Evolutionary conservation across 2,888 invertebrate genomes (phyloP), one percentile per base, ranked within the genome.

Genomic region (Orthonevra nobilis): DNA sequence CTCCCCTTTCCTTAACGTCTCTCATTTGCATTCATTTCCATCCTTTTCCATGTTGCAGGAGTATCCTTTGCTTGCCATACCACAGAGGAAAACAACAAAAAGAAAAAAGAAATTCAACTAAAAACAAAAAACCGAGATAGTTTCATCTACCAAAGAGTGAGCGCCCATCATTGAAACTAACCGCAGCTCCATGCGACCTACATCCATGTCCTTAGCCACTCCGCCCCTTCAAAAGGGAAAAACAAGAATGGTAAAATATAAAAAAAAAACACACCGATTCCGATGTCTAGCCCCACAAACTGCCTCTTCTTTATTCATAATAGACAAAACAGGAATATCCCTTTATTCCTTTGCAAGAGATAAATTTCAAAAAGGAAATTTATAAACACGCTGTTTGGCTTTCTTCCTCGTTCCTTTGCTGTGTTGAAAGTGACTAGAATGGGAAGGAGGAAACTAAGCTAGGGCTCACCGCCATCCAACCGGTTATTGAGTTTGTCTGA

Each of bases 401-500:
- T 38, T 19, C n/a, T 3, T 63, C 9, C 36, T 48, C 10, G 28
- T 20, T 17, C 44, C 19, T 15, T 34, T n/a, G n/a, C 6, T 5
- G n/a, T 14, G 15, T 23, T 14, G 14, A 7, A 14, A 14, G 38
- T 7, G 28, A 26, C 9, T 7, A 38, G n/a, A 56, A 44, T 14
- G 38, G 40, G 9, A 32, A 54, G 15, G 17, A 40, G 44, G 42
- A 44, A 23, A 4, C 23, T 23, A 23, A 60, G 28, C 60, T 26
- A 52, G 54, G 44, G 77, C 70, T 77, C 52, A 70, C 77, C 66
- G 42, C 64, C 60, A 72, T 72, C 64, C 64, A 46, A 72, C 70
- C 73, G 73, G 73, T 79, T 79, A 79, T 72, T 66, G 73, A 73
- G 72, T 79, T 79, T 79, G 73, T 79, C 79, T 79, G 73, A 79